Conservation (phyloP, 2,113 vertebrate genomes). For the Macroglossus sobrinus region DNA sequence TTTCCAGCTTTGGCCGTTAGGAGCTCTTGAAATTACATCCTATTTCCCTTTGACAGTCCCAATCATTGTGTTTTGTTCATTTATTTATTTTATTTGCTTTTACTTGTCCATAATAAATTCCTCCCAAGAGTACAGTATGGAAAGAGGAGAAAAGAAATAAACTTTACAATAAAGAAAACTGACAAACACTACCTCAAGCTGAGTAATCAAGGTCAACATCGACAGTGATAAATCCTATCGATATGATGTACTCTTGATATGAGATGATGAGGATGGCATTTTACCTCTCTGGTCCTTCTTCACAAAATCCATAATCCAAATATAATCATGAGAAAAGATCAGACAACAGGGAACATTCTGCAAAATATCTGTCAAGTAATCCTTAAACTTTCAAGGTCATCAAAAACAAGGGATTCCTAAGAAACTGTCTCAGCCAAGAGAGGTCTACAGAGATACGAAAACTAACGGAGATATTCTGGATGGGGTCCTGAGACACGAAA, state of each 20-base stretch:
- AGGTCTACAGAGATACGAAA: background rate
- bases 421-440: background rate
- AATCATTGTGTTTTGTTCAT: background rate
- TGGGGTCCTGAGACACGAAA: background rate
- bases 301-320: background rate
- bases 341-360: background rate
- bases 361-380: background rate
- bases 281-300: background rate
- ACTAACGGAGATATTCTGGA: background rate
- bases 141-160: background rate
- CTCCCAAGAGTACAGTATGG: background rate
- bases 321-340: background rate
- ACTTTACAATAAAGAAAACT: background rate
- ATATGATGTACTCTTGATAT: background rate
- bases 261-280: background rate
- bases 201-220: background rate
- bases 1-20: background rate
- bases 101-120: background rate
- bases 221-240: background rate
- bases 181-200: background rate
- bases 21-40: background rate
- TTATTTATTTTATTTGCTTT: background rate
- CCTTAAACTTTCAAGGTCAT: background rate
- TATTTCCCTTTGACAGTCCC: background rate
- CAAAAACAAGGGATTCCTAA: background rate